Conservation (phyloP, 2,113 vertebrate species). For the Tachuris rubrigastra region DNA sequence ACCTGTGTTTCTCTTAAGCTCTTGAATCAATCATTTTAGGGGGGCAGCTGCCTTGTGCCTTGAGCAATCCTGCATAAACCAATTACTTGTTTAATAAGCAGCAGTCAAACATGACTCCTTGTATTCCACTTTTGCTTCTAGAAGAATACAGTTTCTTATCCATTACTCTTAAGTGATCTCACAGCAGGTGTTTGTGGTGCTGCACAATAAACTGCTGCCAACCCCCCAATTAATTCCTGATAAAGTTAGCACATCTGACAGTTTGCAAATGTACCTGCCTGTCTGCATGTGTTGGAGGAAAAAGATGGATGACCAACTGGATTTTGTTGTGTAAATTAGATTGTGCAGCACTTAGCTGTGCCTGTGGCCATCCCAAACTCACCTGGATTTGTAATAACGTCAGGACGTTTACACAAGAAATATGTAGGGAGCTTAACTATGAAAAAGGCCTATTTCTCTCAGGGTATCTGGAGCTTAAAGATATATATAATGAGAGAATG, state of each 20-base stretch:
- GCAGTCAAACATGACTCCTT: background rate
- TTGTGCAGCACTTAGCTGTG: background rate
- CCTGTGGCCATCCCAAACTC: background rate
- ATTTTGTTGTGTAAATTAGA: background rate
- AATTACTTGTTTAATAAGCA: background rate
- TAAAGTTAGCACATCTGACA: background rate
- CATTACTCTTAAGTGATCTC: background rate
- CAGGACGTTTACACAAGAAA: background rate
- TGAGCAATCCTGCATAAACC: background rate
- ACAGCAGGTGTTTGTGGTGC: background rate
- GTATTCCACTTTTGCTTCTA: background rate
- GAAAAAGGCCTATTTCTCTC: background rate
- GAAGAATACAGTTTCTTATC: background rate
- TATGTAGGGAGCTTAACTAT: background rate
- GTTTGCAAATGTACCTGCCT: background rate
- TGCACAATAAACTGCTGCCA: background rate
- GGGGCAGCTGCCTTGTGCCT: background rate
- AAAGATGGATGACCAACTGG: background rate
- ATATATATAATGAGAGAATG: background rate
- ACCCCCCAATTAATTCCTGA: background rate
- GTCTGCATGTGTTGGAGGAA: background rate
- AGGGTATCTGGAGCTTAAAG: background rate
- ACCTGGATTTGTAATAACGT: background rate
- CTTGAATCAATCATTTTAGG: background rate
- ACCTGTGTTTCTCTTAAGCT: background rate